Base-by-base conservation (phyloP, 2,888 invertebrate genomes). In the Podotricha telesiphe region DNA sequence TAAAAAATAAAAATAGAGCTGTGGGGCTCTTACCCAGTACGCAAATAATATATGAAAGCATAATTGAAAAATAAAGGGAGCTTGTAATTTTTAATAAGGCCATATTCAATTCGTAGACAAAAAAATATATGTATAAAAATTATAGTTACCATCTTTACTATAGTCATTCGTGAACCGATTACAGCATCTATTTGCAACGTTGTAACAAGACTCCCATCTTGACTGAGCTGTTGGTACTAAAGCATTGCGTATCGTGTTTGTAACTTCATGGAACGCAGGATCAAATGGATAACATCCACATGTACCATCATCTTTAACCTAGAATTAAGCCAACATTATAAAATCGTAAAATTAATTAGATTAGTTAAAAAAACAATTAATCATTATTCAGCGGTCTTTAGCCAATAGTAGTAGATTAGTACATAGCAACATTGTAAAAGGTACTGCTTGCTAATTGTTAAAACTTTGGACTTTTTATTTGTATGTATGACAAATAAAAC, bases 251-350 rank as follows among this genome's bases (percentile, higher is more conserved):
- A 59, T 45, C 11, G n/a, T 28, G 2, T 8, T 45, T 0, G 83
- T 79, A 4, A 92, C 90, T 73, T 88, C 88, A 67, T 85, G 85
- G 50, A 91, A 79, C 10, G 82, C 82, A 11, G 91, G 89, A 73
- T 93, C 93, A 77, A 93, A 90, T 0, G 93, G 93, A 64, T 82
- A 93, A 68, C 93, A 93, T 5, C 87, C 90, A 67, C 91, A 91
- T 1, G 85, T 85, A 0, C 92, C 93, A 68, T 91, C 91, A 45
- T 85, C 84, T 79, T 88, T 90, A 0, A 82, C 82, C 92, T 92
- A 42, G 11, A 42, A 13, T 11, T 42, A 42, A 3, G n/a, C 7
- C 7, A 74, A 19, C 42, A 64, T 42, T 22, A 64, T 65, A 37
- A 53, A 28, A 17, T 68, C 45, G 20, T 13, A 28, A 48, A 19